Evolutionary conservation across 2,797 vertebrate genomes (phyloP).

Genomic region (Columba guinea): DNA sequence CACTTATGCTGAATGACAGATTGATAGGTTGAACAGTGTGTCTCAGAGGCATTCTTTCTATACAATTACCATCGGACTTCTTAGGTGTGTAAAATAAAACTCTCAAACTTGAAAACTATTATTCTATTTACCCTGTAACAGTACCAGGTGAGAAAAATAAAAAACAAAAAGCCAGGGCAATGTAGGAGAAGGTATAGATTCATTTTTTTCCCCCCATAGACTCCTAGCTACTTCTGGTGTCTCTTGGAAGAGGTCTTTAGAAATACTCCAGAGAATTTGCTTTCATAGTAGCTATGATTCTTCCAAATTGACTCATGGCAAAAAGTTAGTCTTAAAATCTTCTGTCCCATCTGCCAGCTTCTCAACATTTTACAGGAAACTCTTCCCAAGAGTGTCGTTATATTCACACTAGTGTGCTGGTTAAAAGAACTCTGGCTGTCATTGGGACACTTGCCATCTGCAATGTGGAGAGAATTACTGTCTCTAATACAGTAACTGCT

Average conservation of each 20-base stretch:
- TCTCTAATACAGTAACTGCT: background rate
- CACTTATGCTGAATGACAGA: background rate
- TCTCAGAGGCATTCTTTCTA: background rate
- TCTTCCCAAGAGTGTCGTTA: background rate
- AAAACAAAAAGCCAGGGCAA: background rate
- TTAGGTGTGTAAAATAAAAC: background rate
- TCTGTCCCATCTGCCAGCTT: conserved; percentile 42
- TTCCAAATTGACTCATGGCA: conserved; percentile 1
- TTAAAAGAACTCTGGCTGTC: conserved; percentile 33
- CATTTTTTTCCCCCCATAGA: background rate
- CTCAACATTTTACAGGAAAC: conserved; percentile 22
- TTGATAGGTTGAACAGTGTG: background rate
- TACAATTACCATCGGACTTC: background rate
- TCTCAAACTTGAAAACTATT: background rate
- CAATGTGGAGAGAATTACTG: background rate
- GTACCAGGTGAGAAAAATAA: background rate
- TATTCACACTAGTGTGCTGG: background rate
- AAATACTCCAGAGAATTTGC: background rate
- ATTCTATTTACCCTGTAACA: background rate
- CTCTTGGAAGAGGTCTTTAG: background rate
- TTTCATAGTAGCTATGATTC: background rate
- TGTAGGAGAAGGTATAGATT: background rate
- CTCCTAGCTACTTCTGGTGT: background rate
- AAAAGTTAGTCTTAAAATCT: conserved; percentile 51
- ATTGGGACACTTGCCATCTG: conserved; percentile 43